Percentiles rank a stretch among this genome's conserved stretches.
Conservation (phyloP, 2,797 vertebrate species). For the Myotis pilosus region DNA sequence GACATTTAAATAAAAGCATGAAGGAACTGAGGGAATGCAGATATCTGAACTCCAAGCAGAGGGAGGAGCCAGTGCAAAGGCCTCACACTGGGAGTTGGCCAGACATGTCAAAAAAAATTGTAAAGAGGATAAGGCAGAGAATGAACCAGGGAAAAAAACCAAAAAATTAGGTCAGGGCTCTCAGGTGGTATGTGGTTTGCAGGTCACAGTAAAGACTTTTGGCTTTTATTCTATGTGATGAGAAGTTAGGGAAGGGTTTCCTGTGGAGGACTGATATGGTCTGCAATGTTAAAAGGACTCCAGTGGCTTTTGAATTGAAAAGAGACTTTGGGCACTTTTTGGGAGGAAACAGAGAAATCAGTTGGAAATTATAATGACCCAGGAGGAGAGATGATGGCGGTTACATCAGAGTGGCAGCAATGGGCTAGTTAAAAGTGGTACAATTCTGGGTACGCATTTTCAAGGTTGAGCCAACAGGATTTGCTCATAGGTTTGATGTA, state of each 20-base stretch:
- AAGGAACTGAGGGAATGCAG: background rate
- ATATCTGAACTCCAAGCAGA: background rate
- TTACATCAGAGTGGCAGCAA: background rate
- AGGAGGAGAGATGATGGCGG: background rate
- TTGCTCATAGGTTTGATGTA: background rate
- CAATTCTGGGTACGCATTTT: background rate
- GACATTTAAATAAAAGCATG: background rate
- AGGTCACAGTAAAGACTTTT: background rate
- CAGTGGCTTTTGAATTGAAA: background rate
- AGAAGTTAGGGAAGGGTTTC: background rate
- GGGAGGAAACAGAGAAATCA: background rate
- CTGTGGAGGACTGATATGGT: background rate
- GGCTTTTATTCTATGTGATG: background rate
- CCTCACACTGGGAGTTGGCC: accelerated
- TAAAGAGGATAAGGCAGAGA: no score
- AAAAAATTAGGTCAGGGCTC: background rate
- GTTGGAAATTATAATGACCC: background rate
- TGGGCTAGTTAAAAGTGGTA: background rate
- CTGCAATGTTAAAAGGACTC: background rate
- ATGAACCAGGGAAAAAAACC: background rate
- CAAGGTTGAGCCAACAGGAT: background rate
- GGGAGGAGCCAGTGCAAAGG: background rate
- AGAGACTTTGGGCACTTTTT: background rate
- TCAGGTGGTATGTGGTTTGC: background rate
- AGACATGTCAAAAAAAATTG: background rate